Evolutionary conservation across 2,888 invertebrate species (phyloP).

Genomic region (Acrobasis repandana): DNA sequence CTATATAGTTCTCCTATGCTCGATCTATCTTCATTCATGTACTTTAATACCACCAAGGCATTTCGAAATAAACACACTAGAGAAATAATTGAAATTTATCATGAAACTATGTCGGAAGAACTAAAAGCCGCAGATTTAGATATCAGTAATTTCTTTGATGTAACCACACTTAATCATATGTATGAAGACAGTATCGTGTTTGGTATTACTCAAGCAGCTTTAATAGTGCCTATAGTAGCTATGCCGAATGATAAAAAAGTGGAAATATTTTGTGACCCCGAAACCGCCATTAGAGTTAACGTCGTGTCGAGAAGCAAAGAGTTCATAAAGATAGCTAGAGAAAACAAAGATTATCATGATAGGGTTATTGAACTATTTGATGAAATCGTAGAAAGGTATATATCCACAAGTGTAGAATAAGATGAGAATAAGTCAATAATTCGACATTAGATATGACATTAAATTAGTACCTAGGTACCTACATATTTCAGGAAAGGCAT

Average conservation of each 20-base stretch:
- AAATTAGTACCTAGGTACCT: too few relatives aligned
- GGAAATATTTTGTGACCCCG: slow-evolving; percentile 53
- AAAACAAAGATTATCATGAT: slow-evolving; percentile 53
- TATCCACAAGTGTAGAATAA: slow-evolving; percentile 35
- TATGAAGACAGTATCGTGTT: slow-evolving; percentile 61
- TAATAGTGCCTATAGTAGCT: slow-evolving; percentile 59
- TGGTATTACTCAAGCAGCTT: slow-evolving; percentile 63
- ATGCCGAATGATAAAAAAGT: slow-evolving; percentile 51
- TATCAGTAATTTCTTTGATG: slow-evolving; percentile 45
- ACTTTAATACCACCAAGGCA: slow-evolving; percentile 75
- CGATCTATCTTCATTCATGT: slow-evolving; percentile 82
- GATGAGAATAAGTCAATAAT: too few relatives aligned
- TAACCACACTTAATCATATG: slow-evolving; percentile 41
- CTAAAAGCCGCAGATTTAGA: slow-evolving; percentile 55
- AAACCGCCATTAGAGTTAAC: slow-evolving; percentile 45
- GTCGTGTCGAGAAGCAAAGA: slow-evolving; percentile 57
- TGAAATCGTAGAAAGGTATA: slow-evolving; percentile 79
- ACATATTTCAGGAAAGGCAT: too few relatives aligned
- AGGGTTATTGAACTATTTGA: slow-evolving; percentile 80
- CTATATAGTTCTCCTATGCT: slow-evolving; percentile 86
- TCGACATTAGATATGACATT: background rate
- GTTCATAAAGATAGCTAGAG: slow-evolving; percentile 54
- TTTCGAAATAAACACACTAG: slow-evolving; percentile 68
- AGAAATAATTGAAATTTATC: slow-evolving; percentile 80
- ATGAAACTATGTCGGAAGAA: slow-evolving; percentile 66